Conservation (phyloP, 2,888 invertebrate genomes). For the Chesias legatella region DNA sequence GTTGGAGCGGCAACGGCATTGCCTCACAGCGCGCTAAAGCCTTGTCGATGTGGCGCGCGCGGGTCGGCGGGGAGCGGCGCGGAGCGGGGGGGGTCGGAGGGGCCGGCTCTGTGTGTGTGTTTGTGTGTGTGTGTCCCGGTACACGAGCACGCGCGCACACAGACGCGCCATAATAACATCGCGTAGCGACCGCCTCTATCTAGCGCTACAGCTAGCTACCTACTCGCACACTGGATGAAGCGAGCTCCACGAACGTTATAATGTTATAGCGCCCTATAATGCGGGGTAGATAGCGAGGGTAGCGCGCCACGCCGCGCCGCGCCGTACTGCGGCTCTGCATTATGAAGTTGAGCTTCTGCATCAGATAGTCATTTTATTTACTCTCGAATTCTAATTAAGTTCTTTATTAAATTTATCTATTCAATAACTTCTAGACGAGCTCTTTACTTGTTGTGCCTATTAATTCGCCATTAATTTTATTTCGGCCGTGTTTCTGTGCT, state of each 20-base stretch:
- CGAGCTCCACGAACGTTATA: conserved; percentile 47
- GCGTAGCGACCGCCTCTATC: conserved; percentile 68
- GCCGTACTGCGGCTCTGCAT: conserved; percentile 42
- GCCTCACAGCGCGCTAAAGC: conserved; percentile 69
- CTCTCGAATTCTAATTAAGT: not conserved
- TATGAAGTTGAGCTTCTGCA: conserved; percentile 45
- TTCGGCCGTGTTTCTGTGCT: conserved; percentile 35
- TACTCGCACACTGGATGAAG: conserved; percentile 45
- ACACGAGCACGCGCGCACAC: conserved; percentile 56
- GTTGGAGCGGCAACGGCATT: conserved; percentile 74
- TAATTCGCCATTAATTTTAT: conserved; percentile 9
- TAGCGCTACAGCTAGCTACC: conserved; percentile 69
- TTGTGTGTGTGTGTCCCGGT: conserved; percentile 43
- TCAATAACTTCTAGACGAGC: too few relatives aligned
- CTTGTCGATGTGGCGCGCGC: conserved; percentile 58
- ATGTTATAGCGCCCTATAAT: conserved; percentile 60
- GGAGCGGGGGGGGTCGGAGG: conserved; percentile 34
- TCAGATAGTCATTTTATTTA: conserved; percentile 22
- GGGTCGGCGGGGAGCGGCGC: conserved; percentile 40
- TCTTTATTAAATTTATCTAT: too few relatives aligned
- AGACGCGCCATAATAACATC: conserved; percentile 56
- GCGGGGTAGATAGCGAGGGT: conserved; percentile 64
- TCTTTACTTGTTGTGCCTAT: too few relatives aligned
- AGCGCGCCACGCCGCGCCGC: conserved; percentile 28
- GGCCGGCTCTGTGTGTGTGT: conserved; percentile 37